These are phyloP conservation scores for Melanotus villosus DNA, from an alignment of 2,888 invertebrate genomes.

Conservation along the genomic window DNA sequence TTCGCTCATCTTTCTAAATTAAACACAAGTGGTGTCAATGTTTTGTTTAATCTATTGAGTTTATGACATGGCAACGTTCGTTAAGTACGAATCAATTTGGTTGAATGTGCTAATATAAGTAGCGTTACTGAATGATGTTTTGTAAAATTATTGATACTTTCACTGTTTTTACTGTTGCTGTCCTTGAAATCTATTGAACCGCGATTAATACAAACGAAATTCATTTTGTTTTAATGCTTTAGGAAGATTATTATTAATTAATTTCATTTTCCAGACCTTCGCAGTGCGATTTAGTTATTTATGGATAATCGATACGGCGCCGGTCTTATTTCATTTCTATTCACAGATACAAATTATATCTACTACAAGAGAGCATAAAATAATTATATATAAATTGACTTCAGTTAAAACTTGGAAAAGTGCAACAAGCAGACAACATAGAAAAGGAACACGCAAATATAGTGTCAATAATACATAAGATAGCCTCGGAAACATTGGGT, in stretches of 20 bases:
- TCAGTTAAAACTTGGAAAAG: not conserved
- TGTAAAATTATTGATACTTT: no score
- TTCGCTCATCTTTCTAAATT: constrained; percentile 16
- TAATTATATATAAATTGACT: not conserved
- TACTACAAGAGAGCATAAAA: not conserved
- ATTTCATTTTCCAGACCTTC: no score
- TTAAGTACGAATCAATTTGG: constrained; percentile 2
- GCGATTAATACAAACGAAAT: no score
- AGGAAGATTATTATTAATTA: no score
- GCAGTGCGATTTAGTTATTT: no score
- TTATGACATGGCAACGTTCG: constrained; percentile 3
- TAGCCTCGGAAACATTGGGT: not conserved
- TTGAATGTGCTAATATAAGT: not conserved
- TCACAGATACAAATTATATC: constrained; percentile 8
- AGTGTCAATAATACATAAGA: not conserved
- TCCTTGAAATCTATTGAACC: no score
- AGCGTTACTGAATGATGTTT: no score
- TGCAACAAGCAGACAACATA: not conserved
- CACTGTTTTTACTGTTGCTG: no score
- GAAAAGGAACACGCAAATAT: not conserved
- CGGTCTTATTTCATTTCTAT: no score
- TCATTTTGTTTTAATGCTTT: no score
- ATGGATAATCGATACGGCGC: no score
- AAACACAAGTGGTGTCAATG: constrained; percentile 25
- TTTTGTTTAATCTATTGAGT: constrained; percentile 14